A percentile compares a stretch with the other conserved stretches of the same genome.
Conservation (phyloP, 2,888 invertebrate species). For the Melipona bicolor region DNA sequence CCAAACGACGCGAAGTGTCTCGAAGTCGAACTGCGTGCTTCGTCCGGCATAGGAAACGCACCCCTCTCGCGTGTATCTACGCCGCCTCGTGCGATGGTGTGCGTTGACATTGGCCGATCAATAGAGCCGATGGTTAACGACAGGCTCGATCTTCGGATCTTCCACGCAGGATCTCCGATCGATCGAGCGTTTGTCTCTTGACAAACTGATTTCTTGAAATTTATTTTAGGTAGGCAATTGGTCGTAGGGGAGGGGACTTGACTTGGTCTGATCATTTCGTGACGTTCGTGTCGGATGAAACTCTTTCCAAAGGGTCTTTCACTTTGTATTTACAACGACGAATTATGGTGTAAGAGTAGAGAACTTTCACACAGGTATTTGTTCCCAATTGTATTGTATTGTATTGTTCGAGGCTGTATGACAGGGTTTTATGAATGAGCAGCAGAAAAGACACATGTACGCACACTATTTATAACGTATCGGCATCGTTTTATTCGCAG, state of each 20-base stretch:
- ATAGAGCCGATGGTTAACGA: conserved; percentile 76
- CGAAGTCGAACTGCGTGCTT: conserved; percentile 37
- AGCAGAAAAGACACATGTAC: not conserved
- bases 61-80: conserved; percentile 42
- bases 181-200: not conserved
- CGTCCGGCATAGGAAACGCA: conserved; percentile 49
- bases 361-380: not conserved
- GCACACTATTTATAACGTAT: not conserved
- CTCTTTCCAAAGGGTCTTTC: not conserved
- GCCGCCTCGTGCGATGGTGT: conserved; percentile 45
- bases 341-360: no score
- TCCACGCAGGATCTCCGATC: conserved; percentile 1
- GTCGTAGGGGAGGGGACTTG: not conserved
- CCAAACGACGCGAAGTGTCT: not conserved
- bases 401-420: not conserved
- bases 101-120: conserved; percentile 76
- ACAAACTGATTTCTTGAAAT: not conserved
- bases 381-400: not conserved
- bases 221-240: not conserved
- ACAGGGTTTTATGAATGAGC: not conserved
- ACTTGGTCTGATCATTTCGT: not conserved
- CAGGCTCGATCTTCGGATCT: conserved; percentile 29
- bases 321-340: not conserved
- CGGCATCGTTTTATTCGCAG: not conserved
- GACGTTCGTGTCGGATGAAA: not conserved